These are phyloP conservation scores for Siphlonurus alternatus DNA, from an alignment of 2,888 invertebrate genomes.

Conservation along the genomic window DNA sequence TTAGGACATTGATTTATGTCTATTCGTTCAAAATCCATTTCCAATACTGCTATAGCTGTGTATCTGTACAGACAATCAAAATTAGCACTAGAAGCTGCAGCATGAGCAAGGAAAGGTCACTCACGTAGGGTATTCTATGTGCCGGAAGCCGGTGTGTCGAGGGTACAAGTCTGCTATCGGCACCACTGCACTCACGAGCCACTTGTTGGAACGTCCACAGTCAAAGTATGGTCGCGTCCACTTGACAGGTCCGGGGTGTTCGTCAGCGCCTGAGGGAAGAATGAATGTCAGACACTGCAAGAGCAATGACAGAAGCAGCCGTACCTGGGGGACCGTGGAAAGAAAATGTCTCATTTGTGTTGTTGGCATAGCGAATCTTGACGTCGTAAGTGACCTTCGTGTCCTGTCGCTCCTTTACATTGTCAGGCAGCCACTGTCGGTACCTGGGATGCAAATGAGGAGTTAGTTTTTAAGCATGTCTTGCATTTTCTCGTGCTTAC, in stretches of 20 bases:
- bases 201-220: slow-evolving; percentile 87
- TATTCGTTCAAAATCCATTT: slow-evolving; percentile 91
- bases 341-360: slow-evolving; percentile 90
- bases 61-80: slow-evolving; percentile 38
- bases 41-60: slow-evolving; percentile 80
- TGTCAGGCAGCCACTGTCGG: slow-evolving; percentile 77
- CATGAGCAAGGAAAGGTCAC: slow-evolving; percentile 21
- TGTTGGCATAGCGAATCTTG: slow-evolving; percentile 86
- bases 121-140: slow-evolving; percentile 86
- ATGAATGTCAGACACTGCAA: neutral
- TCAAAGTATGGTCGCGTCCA: slow-evolving; percentile 94
- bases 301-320: neutral
- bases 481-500: slow-evolving; percentile 25
- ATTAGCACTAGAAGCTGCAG: neutral
- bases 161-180: slow-evolving; percentile 94
- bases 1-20: slow-evolving; percentile 94
- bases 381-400: slow-evolving; percentile 77
- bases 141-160: slow-evolving; percentile 78
- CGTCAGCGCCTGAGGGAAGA: slow-evolving; percentile 48
- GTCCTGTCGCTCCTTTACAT: slow-evolving; percentile 59
- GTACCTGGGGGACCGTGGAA: slow-evolving; percentile 77
- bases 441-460: slow-evolving; percentile 37
- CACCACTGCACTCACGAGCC: slow-evolving; percentile 86
- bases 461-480: neutral
- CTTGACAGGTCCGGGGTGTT: slow-evolving; percentile 79